phyloP scores from a whole-genome alignment of 2,113 vertebrate genomes.

The Triplophysa dalaica region DNA sequence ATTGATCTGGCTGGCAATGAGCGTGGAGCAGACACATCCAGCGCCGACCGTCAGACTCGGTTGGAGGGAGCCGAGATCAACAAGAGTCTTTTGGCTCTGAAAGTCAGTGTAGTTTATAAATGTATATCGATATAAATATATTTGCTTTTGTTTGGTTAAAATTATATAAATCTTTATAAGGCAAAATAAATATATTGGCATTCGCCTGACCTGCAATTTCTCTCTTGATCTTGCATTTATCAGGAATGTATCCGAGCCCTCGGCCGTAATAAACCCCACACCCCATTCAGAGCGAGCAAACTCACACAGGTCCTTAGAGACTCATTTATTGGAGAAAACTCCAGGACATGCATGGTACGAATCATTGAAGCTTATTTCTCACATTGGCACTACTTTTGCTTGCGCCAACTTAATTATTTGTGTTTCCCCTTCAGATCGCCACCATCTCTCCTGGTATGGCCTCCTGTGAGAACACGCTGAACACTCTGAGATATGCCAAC shows the following conservation, averaged over 20 bases:
- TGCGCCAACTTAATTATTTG: not conserved
- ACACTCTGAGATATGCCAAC: slow-evolving; percentile 97
- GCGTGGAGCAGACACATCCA: slow-evolving; percentile 94
- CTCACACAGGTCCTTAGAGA: slow-evolving; percentile 98
- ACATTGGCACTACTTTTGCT: not conserved
- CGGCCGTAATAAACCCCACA: slow-evolving; percentile 95
- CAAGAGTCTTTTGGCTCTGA: slow-evolving; percentile 96
- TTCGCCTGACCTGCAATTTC: not conserved
- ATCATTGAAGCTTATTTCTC: not conserved
- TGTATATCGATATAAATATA: too few relatives aligned
- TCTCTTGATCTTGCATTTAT: slow-evolving; percentile 44
- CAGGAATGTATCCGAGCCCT: slow-evolving; percentile 98
- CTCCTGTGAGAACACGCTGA: slow-evolving; percentile 97
- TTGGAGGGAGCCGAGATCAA: slow-evolving; percentile 98
- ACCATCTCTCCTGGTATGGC: slow-evolving; percentile 98
- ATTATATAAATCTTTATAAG: too few relatives aligned
- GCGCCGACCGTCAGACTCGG: slow-evolving; percentile 92
- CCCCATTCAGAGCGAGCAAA: slow-evolving; percentile 97
- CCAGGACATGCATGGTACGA: slow-evolving; percentile 96
- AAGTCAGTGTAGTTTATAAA: slow-evolving; percentile 72
- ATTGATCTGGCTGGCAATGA: slow-evolving; percentile 98
- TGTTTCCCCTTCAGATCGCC: slow-evolving; percentile 79
- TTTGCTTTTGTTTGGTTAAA: too few relatives aligned
- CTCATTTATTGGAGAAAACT: slow-evolving; percentile 98
- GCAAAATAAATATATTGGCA: too few relatives aligned